Evolutionary conservation across 2,888 invertebrate species (phyloP).

Genomic region (Rotaria macrura): DNA sequence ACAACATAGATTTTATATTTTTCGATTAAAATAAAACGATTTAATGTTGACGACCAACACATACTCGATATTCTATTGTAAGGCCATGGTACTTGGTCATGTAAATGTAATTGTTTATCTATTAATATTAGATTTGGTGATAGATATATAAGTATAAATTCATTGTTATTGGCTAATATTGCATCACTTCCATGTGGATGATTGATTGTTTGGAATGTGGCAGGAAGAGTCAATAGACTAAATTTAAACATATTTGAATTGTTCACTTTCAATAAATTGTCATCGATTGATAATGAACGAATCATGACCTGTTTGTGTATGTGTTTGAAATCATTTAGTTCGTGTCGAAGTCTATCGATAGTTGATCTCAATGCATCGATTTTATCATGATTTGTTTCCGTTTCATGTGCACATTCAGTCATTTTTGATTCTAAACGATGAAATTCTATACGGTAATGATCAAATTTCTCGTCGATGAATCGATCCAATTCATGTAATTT

Average conservation of each 20-base stretch:
- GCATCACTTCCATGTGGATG: background rate
- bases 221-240: background rate
- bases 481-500: background rate
- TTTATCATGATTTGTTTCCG: background rate
- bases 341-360: background rate
- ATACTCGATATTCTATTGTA: background rate
- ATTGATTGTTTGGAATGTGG: background rate
- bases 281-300: background rate
- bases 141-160: background rate
- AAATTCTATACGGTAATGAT: background rate
- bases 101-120: background rate
- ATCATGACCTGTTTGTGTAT: background rate
- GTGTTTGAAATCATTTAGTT: background rate
- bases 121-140: background rate
- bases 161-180: background rate
- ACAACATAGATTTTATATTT: background rate
- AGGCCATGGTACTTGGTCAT: background rate
- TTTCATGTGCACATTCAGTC: background rate
- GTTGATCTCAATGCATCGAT: background rate
- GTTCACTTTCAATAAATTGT: background rate
- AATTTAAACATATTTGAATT: background rate
- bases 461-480: background rate
- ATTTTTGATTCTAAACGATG: background rate
- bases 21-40: background rate
- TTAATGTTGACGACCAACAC: background rate